Percentiles rank a stretch among this genome's conserved stretches.
Evolutionary conservation across 2,113 vertebrate genomes (phyloP).

Genomic region (Cheirogaleus medius): DNA sequence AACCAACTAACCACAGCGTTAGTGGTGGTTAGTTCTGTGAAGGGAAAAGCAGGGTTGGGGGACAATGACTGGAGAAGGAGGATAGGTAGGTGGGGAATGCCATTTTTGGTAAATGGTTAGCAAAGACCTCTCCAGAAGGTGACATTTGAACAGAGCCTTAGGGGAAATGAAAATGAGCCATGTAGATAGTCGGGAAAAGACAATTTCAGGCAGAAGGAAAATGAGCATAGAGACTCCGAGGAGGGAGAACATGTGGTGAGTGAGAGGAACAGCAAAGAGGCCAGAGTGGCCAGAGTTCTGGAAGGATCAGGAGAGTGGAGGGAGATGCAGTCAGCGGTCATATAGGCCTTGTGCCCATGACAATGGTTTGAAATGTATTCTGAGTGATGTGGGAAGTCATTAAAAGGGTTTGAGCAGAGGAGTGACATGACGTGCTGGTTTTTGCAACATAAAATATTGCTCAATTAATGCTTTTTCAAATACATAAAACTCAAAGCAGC

Average conservation of each 20-base stretch:
- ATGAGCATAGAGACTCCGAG: neutral
- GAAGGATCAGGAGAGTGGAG: too few species aligned
- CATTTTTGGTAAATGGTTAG: neutral
- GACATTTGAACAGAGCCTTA: neutral
- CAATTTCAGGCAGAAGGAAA: neutral
- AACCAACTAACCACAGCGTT: neutral
- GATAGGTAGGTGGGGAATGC: neutral
- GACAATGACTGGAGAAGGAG: neutral
- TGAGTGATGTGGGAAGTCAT: neutral
- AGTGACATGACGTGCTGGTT: neutral
- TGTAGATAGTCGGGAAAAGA: neutral
- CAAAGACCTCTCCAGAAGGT: neutral
- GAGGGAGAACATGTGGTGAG: neutral
- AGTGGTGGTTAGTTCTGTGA: neutral
- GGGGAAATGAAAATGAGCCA: neutral
- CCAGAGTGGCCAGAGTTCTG: too few species aligned
- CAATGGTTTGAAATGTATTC: neutral
- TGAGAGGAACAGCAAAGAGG: too few species aligned
- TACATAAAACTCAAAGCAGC: constrained; percentile 11
- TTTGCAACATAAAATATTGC: neutral
- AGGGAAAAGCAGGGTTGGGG: neutral
- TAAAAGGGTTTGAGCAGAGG: neutral
- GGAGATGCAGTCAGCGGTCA: neutral
- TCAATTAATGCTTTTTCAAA: neutral
- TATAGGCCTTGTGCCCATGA: neutral